phyloP scores from a whole-genome alignment of 2,797 vertebrate genomes.

The Pagetopsis macropterus region DNA sequence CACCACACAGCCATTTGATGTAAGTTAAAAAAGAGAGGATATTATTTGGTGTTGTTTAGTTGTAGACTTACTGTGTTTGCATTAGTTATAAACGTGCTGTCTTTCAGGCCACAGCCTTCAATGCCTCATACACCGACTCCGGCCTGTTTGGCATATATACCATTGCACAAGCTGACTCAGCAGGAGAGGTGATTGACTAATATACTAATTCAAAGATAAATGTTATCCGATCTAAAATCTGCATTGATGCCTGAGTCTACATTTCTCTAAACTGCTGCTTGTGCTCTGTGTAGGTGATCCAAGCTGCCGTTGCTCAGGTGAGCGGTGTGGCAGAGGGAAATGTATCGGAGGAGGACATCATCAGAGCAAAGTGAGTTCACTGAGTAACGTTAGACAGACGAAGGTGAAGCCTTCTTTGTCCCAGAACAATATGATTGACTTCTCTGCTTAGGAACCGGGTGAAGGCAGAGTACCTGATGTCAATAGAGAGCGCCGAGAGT shows the following conservation, averaged over 20 bases:
- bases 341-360: conserved; percentile 83
- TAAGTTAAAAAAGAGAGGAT: conserved; percentile 74
- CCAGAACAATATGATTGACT: not conserved
- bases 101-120: conserved; percentile 90
- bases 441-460: conserved; percentile 85
- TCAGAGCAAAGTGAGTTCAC: conserved; percentile 88
- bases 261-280: not conserved
- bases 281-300: conserved; percentile 85
- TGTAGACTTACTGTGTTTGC: not conserved
- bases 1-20: conserved; percentile 88
- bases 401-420: not conserved
- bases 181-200: conserved; percentile 85
- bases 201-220: conserved; percentile 6
- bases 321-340: conserved; percentile 86
- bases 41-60: not conserved
- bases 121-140: conserved; percentile 91
- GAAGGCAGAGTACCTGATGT: conserved; percentile 90
- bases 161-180: conserved; percentile 85
- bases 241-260: not conserved
- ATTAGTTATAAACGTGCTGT: conserved; percentile 14
- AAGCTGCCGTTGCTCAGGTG: conserved; percentile 87
- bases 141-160: conserved; percentile 93
- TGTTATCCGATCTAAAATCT: not conserved
- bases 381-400: not conserved
- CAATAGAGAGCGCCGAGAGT: conserved; percentile 85